Evolutionary conservation across 64 coral and sea anemone species (phyloP).

Genomic region (Pachyseris speciosa): DNA sequence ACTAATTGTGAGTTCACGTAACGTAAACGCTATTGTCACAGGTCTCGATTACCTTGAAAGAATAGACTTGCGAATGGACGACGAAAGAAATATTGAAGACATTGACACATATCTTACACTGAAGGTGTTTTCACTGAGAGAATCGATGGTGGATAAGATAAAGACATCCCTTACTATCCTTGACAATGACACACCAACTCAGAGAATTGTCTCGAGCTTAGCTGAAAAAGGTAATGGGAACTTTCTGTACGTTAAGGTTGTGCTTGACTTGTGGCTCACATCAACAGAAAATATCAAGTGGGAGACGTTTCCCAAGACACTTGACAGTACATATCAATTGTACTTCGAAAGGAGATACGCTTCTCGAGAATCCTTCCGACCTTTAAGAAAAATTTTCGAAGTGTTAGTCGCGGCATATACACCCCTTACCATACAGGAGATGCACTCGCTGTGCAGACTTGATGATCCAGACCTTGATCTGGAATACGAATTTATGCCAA

Average conservation of each 20-base stretch:
- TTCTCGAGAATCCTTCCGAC: slow-evolving; percentile 24
- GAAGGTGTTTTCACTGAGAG: slow-evolving; percentile 21
- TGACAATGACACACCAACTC: background rate
- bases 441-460: slow-evolving; percentile 11
- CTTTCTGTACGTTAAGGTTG: slow-evolving; percentile 79
- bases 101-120: slow-evolving; percentile 32
- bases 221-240: slow-evolving; percentile 79
- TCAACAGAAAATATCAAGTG: background rate
- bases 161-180: background rate
- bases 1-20: slow-evolving; percentile 85
- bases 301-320: slow-evolving; percentile 61
- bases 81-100: slow-evolving; percentile 61
- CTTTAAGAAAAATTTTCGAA: slow-evolving; percentile 52
- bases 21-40: slow-evolving; percentile 14
- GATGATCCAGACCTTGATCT: background rate
- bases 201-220: slow-evolving; percentile 16
- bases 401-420: slow-evolving; percentile 46
- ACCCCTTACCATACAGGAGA: slow-evolving; percentile 1
- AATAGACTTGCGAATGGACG: slow-evolving; percentile 61
- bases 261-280: slow-evolving; percentile 31
- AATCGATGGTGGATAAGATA: background rate
- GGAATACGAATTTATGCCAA: slow-evolving; percentile 72
- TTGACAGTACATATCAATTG: slow-evolving; percentile 65
- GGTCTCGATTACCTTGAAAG: slow-evolving; percentile 19
- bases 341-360: slow-evolving; percentile 64